A percentile compares a stretch with the other conserved stretches of the same genome.
Conservation (phyloP, 1,140 invertebrate species). For the Leptinotarsa lineolata region DNA sequence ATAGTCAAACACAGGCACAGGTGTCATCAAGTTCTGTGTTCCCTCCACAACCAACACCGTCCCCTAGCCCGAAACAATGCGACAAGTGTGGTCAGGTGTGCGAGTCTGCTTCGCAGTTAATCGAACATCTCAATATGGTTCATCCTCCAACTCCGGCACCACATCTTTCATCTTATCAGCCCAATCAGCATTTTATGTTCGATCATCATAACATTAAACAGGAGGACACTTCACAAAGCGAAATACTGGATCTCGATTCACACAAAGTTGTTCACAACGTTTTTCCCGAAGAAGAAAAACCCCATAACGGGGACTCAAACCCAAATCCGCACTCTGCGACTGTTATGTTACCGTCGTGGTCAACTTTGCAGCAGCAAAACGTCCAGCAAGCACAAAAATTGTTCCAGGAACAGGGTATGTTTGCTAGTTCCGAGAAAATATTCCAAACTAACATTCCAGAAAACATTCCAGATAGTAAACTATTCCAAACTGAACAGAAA, state of each 20-base stretch:
- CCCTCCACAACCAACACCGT: constrained; percentile 64
- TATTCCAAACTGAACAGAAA: constrained; percentile 59
- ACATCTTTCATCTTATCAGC: constrained; percentile 49
- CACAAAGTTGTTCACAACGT: constrained; percentile 80
- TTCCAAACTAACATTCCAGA: constrained; percentile 54
- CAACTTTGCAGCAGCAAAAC: constrained; percentile 58
- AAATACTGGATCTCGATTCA: constrained; percentile 85
- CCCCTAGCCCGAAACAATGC: constrained; percentile 71
- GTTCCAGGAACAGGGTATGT: constrained; percentile 46
- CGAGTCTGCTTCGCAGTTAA: constrained; percentile 69
- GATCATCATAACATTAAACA: constrained; percentile 56
- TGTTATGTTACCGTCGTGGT: constrained; percentile 64
- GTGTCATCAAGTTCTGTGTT: constrained; percentile 69
- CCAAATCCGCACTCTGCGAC: constrained; percentile 63
- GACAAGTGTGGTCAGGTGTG: constrained; percentile 80
- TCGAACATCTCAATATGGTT: constrained; percentile 71
- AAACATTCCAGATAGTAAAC: constrained; percentile 52
- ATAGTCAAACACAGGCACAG: constrained; percentile 53
- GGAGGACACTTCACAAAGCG: constrained; percentile 71
- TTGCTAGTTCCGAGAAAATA: constrained; percentile 54
- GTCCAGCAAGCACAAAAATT: constrained; percentile 47
- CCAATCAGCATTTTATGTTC: constrained; percentile 58
- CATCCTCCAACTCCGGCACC: constrained; percentile 65
- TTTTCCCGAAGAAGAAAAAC: constrained; percentile 59
- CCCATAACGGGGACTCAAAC: constrained; percentile 48